Evolutionary conservation across 2,113 vertebrate genomes (phyloP), one percentile per base, ranked within the genome.

Genomic region (Charadrius vociferus): DNA sequence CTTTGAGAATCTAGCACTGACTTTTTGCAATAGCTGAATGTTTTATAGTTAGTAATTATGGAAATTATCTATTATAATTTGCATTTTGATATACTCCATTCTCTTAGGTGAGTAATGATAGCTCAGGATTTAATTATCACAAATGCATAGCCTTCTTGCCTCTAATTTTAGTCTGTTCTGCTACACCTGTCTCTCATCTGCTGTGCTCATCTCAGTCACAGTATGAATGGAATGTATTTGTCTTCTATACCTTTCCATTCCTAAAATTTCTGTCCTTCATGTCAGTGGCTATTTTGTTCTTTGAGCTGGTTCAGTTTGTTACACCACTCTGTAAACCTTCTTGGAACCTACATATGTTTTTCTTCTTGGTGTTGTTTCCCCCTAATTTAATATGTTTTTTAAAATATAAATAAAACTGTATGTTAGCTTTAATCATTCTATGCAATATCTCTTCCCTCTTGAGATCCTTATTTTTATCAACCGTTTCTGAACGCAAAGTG

Each of bases 21-120:
- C 66, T 90, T 96, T 94, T 87, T 77, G 53, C 39, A 88, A 47
- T 88, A 82, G 43, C 43, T 81, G 58, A 39, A 59, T 93, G 70
- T 90, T 93, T 93, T 89, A 91, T 93, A 87, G 94, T 93, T 80
- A 90, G 90, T 49, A 91, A 95, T 97, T 96, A 91, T 72, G 81
- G 87, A 94, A 93, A 95, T 95, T 90, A 81, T 89, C 68, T 88
- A 45, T 94, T 90, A 90, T 88, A 81, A 96, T 95, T 97, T 95
- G 77, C 88, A 95, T 95, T 95, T 95, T 93, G 37, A 92, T 88
- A 86, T 45, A 81, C 58, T 87, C 53, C 77, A 72, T 93, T 96
- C 86, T 88, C 73, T 91, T 94, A 95, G 86, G 61, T 91, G 77
- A 95, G 56, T 94, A 86, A 93, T 91, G 79, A 88, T 92, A 95